Evolutionary conservation across 2,888 invertebrate species (phyloP), one percentile per base, ranked within the genome.

Genomic region (Myopa tessellatipennis): DNA sequence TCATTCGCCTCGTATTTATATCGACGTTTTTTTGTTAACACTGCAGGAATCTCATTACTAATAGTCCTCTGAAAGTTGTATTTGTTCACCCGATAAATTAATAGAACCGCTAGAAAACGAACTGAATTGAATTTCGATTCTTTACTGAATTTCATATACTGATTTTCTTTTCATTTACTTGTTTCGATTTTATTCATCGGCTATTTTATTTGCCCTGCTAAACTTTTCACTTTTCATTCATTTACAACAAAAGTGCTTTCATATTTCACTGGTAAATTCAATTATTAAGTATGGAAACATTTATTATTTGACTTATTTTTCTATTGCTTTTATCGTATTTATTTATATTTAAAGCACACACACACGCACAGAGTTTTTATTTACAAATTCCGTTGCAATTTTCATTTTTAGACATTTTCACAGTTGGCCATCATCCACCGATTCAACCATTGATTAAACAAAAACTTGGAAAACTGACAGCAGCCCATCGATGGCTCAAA

Each of bases 391-490:
- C 36, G n/a, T 55, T 67, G 67, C 55, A 55, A 52, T 74, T 68
- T 60, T 75, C 58, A 68, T 58, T 75, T 75, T 75, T 34, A 34
- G 50, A 16, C 68, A 68, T 75, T 55, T 65, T 36, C 65, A 61
- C 61, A 61, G 18, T 58, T 10, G 18, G 58, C 58, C 58, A 61
- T 18, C 61, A 38, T 50, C 40, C 63, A 63, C 58, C 71, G 71
- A 71, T 74, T 40, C 40, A 68, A 45, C 40, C 58, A 55, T 75
- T 68, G 74, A 74, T 65, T 68, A 68, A 68, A 67, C 40, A 45
- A 58, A 63, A 75, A 58, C 75, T 68, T 75, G 52, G 52, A 68
- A 68, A 75, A 68, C 45, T 75, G 68, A 68, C 75, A 68, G 45
- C 34, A 75, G 58, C 68, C 67, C 68, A 52, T 68, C 67, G 58